These are phyloP conservation scores for Spilarctia lutea DNA, from an alignment of 2,888 invertebrate species.

Conservation along the genomic window DNA sequence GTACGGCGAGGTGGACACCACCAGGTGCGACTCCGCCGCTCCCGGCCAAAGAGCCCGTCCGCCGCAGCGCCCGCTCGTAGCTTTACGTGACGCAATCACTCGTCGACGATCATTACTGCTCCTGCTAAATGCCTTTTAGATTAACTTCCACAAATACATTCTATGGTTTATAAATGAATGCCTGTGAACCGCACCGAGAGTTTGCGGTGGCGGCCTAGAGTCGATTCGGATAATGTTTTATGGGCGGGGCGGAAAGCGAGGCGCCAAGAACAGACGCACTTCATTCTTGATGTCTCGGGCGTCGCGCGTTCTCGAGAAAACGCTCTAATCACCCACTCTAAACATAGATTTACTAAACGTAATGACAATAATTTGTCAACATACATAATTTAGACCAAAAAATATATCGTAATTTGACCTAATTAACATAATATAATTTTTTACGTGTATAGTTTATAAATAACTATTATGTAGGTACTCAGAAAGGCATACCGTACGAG, in stretches of 20 bases:
- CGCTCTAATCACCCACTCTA: neutral
- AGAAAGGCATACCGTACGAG: neutral
- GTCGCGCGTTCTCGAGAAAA: neutral
- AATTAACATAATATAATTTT: neutral
- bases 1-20: slow-evolving; percentile 94
- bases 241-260: slow-evolving; percentile 10
- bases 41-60: neutral
- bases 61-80: neutral
- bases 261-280: neutral
- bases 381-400: neutral
- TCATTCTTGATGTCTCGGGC: neutral
- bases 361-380: neutral
- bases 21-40: slow-evolving; percentile 82
- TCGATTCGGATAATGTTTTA: neutral
- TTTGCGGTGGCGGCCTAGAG: neutral
- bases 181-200: neutral
- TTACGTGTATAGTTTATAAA: neutral
- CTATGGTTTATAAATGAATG: neutral
- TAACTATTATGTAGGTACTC: neutral
- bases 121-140: neutral
- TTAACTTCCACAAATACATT: neutral
- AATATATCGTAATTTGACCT: neutral
- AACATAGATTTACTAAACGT: neutral
- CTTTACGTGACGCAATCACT: neutral
- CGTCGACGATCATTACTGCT: neutral